phyloP scores from a whole-genome alignment of 2,888 invertebrate species.

The Euproctis similis region DNA sequence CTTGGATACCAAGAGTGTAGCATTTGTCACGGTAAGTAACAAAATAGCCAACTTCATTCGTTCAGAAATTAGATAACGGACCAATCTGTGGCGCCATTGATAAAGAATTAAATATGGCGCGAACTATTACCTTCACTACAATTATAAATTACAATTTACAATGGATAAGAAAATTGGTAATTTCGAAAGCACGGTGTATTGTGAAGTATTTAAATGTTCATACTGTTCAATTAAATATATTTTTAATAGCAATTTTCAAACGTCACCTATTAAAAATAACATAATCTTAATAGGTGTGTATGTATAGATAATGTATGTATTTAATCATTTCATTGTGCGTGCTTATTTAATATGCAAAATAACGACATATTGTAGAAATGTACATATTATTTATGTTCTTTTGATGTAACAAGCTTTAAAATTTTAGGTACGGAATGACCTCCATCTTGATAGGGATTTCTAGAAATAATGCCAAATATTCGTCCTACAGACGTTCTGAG shows the following conservation, averaged over 20 bases:
- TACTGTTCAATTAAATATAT: no score
- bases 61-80: conserved; percentile 61
- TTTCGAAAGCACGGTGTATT: conserved; percentile 53
- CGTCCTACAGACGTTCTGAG: conserved; percentile 36
- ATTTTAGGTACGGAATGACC: conserved; percentile 21
- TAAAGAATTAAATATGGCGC: conserved; percentile 49
- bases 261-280: no score
- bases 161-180: conserved; percentile 45
- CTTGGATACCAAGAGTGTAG: conserved; percentile 25
- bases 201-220: no score
- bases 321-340: no score
- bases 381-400: no score
- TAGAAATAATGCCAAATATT: conserved; percentile 27
- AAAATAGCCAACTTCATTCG: conserved; percentile 32
- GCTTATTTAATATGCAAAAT: no score
- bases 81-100: conserved; percentile 47
- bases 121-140: conserved; percentile 29
- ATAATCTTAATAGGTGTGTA: no score
- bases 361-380: no score
- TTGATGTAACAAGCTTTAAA: no score
- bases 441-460: conserved; percentile 28
- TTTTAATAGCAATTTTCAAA: no score
- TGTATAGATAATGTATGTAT: no score
- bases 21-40: conserved; percentile 39
- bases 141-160: no score